phyloP scores from a whole-genome alignment of 2,888 invertebrate genomes.

The Branchipolynoe longqiensis region DNA sequence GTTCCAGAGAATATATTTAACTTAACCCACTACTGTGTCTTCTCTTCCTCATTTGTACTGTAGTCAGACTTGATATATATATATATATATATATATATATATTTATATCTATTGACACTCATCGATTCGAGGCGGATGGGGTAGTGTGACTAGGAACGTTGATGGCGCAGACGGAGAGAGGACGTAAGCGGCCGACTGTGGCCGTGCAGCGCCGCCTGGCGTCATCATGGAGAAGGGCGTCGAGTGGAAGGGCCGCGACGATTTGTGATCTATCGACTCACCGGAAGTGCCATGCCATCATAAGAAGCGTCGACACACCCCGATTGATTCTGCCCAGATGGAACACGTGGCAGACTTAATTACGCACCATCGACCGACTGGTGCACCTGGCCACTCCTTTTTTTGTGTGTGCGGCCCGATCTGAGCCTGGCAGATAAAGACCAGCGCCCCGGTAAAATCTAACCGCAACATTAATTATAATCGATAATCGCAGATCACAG shows the following conservation, averaged over 20 bases:
- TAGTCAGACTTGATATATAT: too few relatives aligned
- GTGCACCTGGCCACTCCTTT: conserved; percentile 37
- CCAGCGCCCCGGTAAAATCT: conserved; percentile 10
- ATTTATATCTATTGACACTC: too few relatives aligned
- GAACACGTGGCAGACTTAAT: conserved; percentile 53
- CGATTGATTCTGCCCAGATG: conserved; percentile 50
- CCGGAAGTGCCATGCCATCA: conserved; percentile 22
- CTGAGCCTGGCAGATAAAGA: conserved; percentile 47
- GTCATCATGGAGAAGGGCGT: background rate
- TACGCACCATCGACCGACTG: conserved; percentile 33
- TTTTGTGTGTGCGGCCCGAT: too few relatives aligned
- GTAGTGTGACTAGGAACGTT: background rate
- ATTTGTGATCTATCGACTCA: conserved; percentile 21
- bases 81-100: too few relatives aligned
- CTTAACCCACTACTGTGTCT: too few relatives aligned
- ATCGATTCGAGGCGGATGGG: too few relatives aligned
- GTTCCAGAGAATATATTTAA: too few relatives aligned
- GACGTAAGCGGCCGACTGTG: background rate
- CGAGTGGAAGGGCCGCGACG: background rate
- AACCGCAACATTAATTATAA: conserved; percentile 44
- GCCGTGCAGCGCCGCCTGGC: background rate
- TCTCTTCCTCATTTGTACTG: too few relatives aligned
- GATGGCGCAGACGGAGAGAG: background rate
- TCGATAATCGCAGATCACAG: conserved; percentile 55
- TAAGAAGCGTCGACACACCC: conserved; percentile 3